A percentile compares a stretch with the other conserved stretches of the same genome.
These are phyloP conservation scores for Pelvicachromis taeniatus DNA, from an alignment of 2,113 vertebrate genomes.

Conservation along the genomic window DNA sequence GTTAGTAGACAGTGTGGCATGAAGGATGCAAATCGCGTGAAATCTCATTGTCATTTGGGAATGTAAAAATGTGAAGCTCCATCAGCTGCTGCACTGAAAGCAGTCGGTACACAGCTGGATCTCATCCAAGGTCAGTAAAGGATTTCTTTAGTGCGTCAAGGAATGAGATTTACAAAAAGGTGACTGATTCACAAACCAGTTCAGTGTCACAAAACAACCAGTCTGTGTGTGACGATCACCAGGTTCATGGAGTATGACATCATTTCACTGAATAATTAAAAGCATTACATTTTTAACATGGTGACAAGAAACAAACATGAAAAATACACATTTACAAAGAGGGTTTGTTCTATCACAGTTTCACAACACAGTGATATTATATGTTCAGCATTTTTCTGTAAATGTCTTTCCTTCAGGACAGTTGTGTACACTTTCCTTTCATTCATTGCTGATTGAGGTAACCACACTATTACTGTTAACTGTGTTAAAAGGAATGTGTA, in stretches of 20 bases:
- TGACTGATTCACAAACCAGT: not conserved
- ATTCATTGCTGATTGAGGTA: not conserved
- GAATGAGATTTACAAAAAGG: not conserved
- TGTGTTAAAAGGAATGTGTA: too few relatives aligned
- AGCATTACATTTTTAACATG: not conserved
- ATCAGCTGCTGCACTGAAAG: not conserved
- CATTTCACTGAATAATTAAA: not conserved
- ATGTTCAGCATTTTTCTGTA: not conserved
- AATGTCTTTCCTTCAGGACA: not conserved
- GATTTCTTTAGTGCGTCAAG: not conserved
- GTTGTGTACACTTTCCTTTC: not conserved
- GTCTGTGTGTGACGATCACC: not conserved
- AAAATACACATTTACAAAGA: conserved; percentile 30
- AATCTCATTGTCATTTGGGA: not conserved
- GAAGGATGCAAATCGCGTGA: not conserved
- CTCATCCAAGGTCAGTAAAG: fast-evolving
- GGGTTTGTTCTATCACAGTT: not conserved
- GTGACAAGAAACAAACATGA: conserved; percentile 5
- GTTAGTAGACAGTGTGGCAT: not conserved
- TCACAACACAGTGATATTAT: not conserved
- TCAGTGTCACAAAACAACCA: not conserved
- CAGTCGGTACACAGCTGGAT: not conserved
- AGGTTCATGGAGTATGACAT: not conserved
- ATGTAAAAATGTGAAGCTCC: not conserved
- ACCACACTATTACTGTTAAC: too few relatives aligned